These are phyloP conservation scores for Drymodes brunneopygia DNA, from an alignment of 2,113 vertebrate genomes.

Conservation along the genomic window DNA sequence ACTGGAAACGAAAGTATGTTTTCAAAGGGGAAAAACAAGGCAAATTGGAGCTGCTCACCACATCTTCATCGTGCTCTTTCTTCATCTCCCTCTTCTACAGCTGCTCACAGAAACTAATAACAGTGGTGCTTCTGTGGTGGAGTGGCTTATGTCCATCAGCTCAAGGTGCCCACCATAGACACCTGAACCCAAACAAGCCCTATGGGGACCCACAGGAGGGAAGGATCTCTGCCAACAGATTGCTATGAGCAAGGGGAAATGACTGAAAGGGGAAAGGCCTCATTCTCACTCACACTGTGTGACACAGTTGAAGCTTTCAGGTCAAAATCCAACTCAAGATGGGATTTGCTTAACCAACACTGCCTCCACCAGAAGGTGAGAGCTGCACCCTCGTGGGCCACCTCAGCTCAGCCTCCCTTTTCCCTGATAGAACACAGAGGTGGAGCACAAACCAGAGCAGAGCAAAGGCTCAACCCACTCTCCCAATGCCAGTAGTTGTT, in stretches of 20 bases:
- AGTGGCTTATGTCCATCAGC: fast-evolving
- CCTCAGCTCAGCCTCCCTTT: neutral
- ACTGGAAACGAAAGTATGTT: conserved; percentile 61
- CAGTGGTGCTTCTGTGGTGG: fast-evolving
- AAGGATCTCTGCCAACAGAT: neutral
- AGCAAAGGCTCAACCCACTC: neutral
- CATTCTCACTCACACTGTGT: neutral
- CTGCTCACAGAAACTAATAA: neutral
- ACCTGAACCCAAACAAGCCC: neutral
- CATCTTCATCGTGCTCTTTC: neutral
- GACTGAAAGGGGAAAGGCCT: neutral
- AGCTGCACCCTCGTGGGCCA: neutral
- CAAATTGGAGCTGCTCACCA: neutral
- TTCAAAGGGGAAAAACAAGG: conserved; percentile 53
- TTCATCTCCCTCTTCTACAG: neutral
- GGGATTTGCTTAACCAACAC: neutral
- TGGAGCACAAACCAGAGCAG: neutral
- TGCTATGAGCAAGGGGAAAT: neutral
- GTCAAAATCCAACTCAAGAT: neutral
- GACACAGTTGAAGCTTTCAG: neutral
- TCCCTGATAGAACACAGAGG: fast-evolving
- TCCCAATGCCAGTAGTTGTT: fast-evolving
- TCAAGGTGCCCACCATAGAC: neutral
- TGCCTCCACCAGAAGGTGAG: neutral
- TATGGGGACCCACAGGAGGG: fast-evolving